A percentile compares a stretch with the other conserved stretches of the same genome.
Evolutionary conservation across 1,140 invertebrate genomes (phyloP).

Genomic region (Magallana angulata): DNA sequence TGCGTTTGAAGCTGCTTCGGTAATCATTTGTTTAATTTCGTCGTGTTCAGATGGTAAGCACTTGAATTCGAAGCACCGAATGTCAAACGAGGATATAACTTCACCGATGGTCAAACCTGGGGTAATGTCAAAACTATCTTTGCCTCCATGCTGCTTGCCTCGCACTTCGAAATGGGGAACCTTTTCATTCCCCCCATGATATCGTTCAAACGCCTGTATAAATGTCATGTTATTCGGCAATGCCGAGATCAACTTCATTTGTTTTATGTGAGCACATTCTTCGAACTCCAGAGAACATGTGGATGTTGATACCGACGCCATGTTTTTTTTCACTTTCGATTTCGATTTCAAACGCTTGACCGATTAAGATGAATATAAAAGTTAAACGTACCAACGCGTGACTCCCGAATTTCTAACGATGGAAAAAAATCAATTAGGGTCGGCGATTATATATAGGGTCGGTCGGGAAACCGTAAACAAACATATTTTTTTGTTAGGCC

Average conservation of each 20-base stretch:
- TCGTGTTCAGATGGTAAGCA: background rate
- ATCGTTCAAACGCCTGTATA: background rate
- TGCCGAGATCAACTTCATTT: background rate
- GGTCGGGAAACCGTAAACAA: slow-evolving; percentile 3
- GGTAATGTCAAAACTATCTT: slow-evolving; percentile 15
- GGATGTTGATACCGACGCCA: background rate
- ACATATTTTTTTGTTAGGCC: background rate
- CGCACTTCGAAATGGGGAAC: background rate
- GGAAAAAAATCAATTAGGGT: background rate
- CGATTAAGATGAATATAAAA: background rate
- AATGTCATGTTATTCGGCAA: background rate
- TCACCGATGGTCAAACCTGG: slow-evolving; percentile 1
- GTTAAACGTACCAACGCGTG: background rate
- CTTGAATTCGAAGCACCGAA: background rate
- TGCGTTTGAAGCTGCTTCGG: background rate
- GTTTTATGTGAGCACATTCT: background rate
- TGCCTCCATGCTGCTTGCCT: background rate
- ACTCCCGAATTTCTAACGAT: background rate
- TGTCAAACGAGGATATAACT: background rate
- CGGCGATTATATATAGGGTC: background rate
- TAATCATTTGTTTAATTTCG: background rate
- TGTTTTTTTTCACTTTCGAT: background rate
- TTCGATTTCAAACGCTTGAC: slow-evolving; percentile 9
- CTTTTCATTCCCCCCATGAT: background rate
- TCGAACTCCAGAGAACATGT: background rate